Conservation (phyloP, 2,113 vertebrate species). For the Gallinago media region DNA sequence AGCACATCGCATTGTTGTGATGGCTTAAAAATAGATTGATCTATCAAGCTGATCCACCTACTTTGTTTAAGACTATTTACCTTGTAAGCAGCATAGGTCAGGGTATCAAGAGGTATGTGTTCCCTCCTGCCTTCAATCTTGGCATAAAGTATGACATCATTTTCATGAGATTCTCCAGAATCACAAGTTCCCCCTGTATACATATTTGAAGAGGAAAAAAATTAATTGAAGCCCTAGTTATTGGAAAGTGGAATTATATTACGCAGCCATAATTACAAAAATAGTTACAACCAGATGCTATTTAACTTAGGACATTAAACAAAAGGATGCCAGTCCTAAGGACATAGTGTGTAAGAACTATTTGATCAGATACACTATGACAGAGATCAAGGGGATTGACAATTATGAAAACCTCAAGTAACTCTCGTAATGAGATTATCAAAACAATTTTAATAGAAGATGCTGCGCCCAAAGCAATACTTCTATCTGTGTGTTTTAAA, state of each 20-base stretch:
- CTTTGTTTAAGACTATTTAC: slow-evolving; percentile 60
- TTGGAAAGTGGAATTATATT: neutral
- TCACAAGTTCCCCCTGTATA: slow-evolving; percentile 89
- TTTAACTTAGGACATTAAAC: slow-evolving; percentile 26
- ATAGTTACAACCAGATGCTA: neutral
- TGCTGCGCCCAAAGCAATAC: neutral
- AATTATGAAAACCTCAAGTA: slow-evolving; percentile 22
- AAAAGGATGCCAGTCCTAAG: slow-evolving; percentile 23
- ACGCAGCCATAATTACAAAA: slow-evolving; percentile 17
- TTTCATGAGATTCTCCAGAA: slow-evolving; percentile 91
- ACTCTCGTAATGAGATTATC: slow-evolving; percentile 27
- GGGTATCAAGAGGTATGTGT: slow-evolving; percentile 84
- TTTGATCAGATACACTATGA: neutral
- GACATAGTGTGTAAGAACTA: neutral
- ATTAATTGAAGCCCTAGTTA: neutral
- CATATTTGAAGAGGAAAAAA: neutral
- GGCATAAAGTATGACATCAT: slow-evolving; percentile 89
- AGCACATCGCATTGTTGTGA: neutral
- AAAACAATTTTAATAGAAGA: slow-evolving; percentile 31
- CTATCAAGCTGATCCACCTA: neutral
- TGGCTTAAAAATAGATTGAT: neutral
- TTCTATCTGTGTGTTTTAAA: neutral
- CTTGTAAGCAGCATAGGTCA: slow-evolving; percentile 93
- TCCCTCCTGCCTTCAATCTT: slow-evolving; percentile 88
- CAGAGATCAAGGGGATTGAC: slow-evolving; percentile 24